Evolutionary conservation across 2,888 invertebrate genomes (phyloP), one percentile per base, ranked within the genome.

Genomic region (Sericinus montela): DNA sequence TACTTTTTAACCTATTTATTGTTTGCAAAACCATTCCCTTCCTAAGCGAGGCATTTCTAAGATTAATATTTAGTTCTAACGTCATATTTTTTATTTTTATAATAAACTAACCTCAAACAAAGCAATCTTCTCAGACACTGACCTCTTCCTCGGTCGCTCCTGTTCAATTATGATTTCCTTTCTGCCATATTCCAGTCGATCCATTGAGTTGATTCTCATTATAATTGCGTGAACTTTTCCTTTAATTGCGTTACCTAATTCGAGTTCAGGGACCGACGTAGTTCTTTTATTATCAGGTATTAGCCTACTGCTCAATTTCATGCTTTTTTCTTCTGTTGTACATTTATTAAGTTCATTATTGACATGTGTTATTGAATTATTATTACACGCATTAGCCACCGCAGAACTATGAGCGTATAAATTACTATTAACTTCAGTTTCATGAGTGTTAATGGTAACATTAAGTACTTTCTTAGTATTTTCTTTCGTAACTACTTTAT

Each of bases 101-200:
- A n/a, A n/a, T n/a, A 5, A 19, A 44, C 61, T 69, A 60, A 82
- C 82, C 75, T 82, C 82, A 61, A 79, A 83, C 13, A 82, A 48
- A 1, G 80, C 78, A 8, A 83, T 79, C 49, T 77, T 82, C 56
- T 80, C 80, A n/a, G 65, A 64, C 0, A 83, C 82, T 0, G 80
- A 72, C 28, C 66, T 60, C 56, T 70, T 76, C 23, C 65, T 65
- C 0, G 82, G 81, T 57, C 69, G 61, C 47, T 80, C 80, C 44
- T 69, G 80, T 0, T 57, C 46, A 38, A 53, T 70, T 0, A 75
- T 76, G 11, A 62, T 56, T 6, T 69, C 69, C 10, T 53, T 67
- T 39, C 63, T 71, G 1, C 62, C 61, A 10, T 39, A 37, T 15
- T 60, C 62, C 1, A 57, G 14, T 41, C 44, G 56, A 3, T 82